Evolutionary conservation across 2,888 invertebrate species (phyloP).

Genomic region (Dolichopus griseipennis): DNA sequence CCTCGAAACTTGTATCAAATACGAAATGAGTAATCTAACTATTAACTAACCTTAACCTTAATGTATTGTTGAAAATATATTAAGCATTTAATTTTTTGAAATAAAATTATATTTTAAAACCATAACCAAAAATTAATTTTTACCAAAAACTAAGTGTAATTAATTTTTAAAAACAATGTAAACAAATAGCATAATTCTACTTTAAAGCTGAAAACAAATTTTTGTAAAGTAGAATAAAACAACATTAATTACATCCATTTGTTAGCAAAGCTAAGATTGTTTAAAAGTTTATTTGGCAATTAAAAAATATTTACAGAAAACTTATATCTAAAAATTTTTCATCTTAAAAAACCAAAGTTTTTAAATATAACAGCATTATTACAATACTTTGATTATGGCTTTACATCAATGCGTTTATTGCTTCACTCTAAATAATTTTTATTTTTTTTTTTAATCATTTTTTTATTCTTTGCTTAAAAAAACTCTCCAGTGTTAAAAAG

Average conservation of each 20-base stretch:
- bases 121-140: too few relatives aligned
- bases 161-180: too few relatives aligned
- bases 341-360: neutral
- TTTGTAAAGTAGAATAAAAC: too few relatives aligned
- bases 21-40: too few relatives aligned
- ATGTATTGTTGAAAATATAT: too few relatives aligned
- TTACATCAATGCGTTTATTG: constrained; percentile 6
- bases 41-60: too few relatives aligned
- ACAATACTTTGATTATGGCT: constrained; percentile 6
- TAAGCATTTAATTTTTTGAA: too few relatives aligned
- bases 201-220: too few relatives aligned
- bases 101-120: too few relatives aligned
- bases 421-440: neutral
- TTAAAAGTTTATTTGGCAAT: constrained; percentile 6
- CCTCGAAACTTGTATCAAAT: too few relatives aligned
- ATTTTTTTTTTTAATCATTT: neutral
- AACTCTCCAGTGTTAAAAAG: constrained; percentile 6
- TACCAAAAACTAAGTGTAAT: too few relatives aligned
- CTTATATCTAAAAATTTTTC: constrained; percentile 1
- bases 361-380: constrained; percentile 4
- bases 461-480: neutral
- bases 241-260: neutral
- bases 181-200: too few relatives aligned
- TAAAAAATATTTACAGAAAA: constrained; percentile 6
- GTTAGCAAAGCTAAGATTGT: constrained; percentile 3